Evolutionary conservation across 2,113 vertebrate genomes (phyloP).

Genomic region (Cromileptes altivelis): DNA sequence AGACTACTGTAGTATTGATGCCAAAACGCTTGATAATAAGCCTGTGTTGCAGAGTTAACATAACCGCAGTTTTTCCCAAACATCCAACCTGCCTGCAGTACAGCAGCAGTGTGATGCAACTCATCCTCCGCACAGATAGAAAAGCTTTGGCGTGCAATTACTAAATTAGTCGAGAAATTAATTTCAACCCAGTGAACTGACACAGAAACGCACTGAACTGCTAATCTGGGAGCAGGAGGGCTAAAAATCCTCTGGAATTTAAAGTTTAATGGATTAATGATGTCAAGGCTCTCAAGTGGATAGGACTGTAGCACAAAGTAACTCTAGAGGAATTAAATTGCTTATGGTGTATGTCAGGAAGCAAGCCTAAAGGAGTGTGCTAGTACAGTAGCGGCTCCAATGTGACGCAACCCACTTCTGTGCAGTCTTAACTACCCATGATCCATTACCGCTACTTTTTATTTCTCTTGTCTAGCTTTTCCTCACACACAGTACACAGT

Average conservation of each 20-base stretch:
- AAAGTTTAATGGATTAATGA: slow-evolving; percentile 84
- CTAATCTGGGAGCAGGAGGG: slow-evolving; percentile 79
- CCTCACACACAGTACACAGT: neutral
- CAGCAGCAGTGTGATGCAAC: slow-evolving; percentile 41
- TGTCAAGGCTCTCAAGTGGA: slow-evolving; percentile 78
- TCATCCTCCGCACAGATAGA: slow-evolving; percentile 58
- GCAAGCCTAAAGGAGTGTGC: slow-evolving; percentile 26
- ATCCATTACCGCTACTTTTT: slow-evolving; percentile 26
- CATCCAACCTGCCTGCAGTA: slow-evolving; percentile 61
- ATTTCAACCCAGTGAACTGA: slow-evolving; percentile 83
- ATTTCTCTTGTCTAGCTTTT: slow-evolving; percentile 10
- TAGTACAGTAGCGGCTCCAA: neutral
- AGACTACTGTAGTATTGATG: slow-evolving; percentile 6
- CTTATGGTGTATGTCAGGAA: slow-evolving; percentile 52
- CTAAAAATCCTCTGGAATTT: slow-evolving; percentile 77
- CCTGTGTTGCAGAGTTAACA: slow-evolving; percentile 19
- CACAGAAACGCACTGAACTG: slow-evolving; percentile 81
- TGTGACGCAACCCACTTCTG: slow-evolving; percentile 34
- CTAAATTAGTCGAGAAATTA: slow-evolving; percentile 82
- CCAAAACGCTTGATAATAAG: slow-evolving; percentile 24
- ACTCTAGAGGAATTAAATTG: slow-evolving; percentile 69
- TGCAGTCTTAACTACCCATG: slow-evolving; percentile 21
- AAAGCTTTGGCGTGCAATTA: slow-evolving; percentile 78
- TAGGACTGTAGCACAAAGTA: slow-evolving; percentile 61
- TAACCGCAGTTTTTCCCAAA: slow-evolving; percentile 13